Conservation (phyloP, 37 sponge, comb jelly and placozoan genomes). For the Corticium candelabrum region DNA sequence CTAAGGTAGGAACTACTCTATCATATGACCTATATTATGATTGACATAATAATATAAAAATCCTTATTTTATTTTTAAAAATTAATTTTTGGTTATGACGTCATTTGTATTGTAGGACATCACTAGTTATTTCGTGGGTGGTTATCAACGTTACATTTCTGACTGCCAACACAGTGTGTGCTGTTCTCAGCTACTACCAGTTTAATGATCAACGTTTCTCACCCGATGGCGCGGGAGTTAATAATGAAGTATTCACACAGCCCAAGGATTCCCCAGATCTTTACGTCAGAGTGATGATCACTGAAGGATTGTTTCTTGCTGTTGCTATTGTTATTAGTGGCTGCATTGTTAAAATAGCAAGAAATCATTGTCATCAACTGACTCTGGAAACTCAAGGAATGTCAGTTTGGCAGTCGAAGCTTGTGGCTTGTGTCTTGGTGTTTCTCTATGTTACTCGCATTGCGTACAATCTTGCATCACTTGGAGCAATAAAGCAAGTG, state of each 20-base stretch:
- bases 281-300: not conserved
- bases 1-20: no score
- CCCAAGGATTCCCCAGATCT: no score
- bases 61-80: no score
- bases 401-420: not conserved
- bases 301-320: not conserved
- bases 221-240: no score
- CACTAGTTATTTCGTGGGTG: no score
- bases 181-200: not conserved
- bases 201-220: no score
- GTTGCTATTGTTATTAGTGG: not conserved
- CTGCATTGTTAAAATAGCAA: not conserved
- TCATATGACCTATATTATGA: no score
- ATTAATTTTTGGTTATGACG: no score
- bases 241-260: no score
- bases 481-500: not conserved
- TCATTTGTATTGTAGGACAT: no score
- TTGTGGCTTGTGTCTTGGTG: not conserved
- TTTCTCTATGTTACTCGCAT: not conserved
- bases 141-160: no score
- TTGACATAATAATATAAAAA: no score
- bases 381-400: not conserved
- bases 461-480: not conserved
- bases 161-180: not conserved
- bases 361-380: not conserved